Base-by-base conservation (phyloP, 2,888 invertebrate genomes). In the Corythucha ciliata region DNA sequence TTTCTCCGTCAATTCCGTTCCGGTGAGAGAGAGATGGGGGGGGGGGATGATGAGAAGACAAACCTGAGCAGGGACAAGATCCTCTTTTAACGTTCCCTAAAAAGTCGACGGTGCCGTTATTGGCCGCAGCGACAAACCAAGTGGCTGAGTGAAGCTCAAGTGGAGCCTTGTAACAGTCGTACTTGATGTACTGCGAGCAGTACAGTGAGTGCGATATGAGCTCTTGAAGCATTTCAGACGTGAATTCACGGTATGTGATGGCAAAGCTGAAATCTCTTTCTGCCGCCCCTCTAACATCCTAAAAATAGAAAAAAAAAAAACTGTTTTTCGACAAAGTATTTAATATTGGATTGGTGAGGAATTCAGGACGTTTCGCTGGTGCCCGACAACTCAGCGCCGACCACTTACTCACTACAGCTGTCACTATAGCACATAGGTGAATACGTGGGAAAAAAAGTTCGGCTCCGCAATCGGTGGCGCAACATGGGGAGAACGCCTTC, bases 171-270 rank as follows among this genome's bases (percentile, higher is more conserved):
- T 84, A 84, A 63, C 91, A 92, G 63, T 91, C 90, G 63, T 90
- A 92, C 63, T 85, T 87, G 52, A 91, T 83, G 63, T 86, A 82
- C 66, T 91, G 91, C 52, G 85, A 83, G 63, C 91, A 92, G 66
- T 85, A 86, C 41, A 90, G 71, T 0, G 90, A 90, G 67, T 91
- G 90, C 0, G 87, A 86, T 52, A 91, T 86, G 54, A 91, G 70
- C 63, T 89, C 89, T 65, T 90, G 88, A 12, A 91, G 72, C 91
- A 92, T 92, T 66, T 88, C 88, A 0, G 86, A 83, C 1, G 83
- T 81, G 66, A 92, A 92, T 64, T 92, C 89, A 26, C 91, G 73
- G 65, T 92, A 92, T 58, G 82, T 84, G 52, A 92, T 86, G 60
- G 78, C 81, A 65, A 89, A 83, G 57, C 83, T 85, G 64, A 89